Conservation (phyloP, 2,113 vertebrate genomes). For the Bothrops jararaca region DNA sequence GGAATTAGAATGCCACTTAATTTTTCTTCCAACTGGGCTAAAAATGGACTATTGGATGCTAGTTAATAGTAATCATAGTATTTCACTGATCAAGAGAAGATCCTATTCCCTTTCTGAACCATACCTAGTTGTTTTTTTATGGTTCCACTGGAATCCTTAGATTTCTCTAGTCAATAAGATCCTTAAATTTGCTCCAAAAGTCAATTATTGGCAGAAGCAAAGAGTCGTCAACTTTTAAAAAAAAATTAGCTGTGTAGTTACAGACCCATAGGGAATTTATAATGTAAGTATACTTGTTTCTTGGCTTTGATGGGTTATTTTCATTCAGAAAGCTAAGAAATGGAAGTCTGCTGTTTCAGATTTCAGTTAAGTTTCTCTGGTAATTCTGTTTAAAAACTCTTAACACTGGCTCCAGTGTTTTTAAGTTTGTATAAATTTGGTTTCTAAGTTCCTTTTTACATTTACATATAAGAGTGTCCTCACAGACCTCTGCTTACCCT, state of each 20-base stretch:
- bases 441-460: background rate
- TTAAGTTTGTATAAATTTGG: background rate
- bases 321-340: background rate
- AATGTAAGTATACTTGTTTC: background rate
- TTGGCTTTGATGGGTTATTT: background rate
- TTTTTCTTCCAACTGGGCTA: background rate
- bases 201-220: background rate
- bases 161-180: background rate
- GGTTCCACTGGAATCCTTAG: background rate
- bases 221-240: background rate
- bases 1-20: background rate
- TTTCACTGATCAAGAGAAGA: background rate
- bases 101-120: background rate
- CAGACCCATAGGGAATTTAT: background rate
- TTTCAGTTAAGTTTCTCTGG: background rate
- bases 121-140: too few relatives aligned
- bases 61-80: background rate
- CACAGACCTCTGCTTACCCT: too few relatives aligned
- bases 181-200: background rate
- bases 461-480: too few relatives aligned
- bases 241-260: background rate
- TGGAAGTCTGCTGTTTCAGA: background rate
- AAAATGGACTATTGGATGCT: background rate
- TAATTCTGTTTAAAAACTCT: background rate
- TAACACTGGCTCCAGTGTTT: background rate